phyloP scores from a whole-genome alignment of 2,888 invertebrate genomes.

The Pasiphila rectangulata region DNA sequence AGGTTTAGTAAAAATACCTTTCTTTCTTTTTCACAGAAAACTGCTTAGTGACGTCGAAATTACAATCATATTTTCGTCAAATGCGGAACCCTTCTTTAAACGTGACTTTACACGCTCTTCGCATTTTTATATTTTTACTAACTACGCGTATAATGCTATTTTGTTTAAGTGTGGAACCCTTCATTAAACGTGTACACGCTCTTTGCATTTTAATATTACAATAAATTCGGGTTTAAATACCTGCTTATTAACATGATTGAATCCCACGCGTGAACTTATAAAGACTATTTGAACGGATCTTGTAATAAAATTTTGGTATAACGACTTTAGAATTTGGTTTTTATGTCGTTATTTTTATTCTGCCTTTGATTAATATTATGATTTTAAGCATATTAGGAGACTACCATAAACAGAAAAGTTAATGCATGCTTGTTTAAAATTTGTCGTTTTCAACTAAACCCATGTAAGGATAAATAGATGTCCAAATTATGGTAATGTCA shows the following conservation, averaged over 20 bases:
- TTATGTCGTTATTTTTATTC: conserved; percentile 8
- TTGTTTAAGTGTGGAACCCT: conserved; percentile 3
- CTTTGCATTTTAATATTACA: conserved; percentile 21
- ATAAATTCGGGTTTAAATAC: conserved; percentile 29
- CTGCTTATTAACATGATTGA: conserved; percentile 35
- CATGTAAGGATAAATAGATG: too few species aligned
- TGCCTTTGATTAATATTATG: conserved; percentile 5
- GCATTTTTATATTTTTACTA: background rate
- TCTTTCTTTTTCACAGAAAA: too few species aligned
- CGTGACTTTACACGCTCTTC: too few species aligned
- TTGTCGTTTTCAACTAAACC: background rate
- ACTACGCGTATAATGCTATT: too few species aligned
- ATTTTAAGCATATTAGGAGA: background rate
- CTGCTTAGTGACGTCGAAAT: too few species aligned
- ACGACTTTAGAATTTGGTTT: conserved; percentile 17
- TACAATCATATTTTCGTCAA: too few species aligned
- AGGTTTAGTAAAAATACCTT: too few species aligned
- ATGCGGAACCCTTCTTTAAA: too few species aligned
- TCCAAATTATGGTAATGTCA: too few species aligned
- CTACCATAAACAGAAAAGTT: background rate
- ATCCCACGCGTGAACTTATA: conserved; percentile 29
- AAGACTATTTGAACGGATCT: conserved; percentile 26
- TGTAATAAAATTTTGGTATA: conserved; percentile 24
- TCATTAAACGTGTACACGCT: background rate
- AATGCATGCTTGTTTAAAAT: background rate